These are phyloP conservation scores for Nematolebias whitei DNA, from an alignment of 2,113 vertebrate species.

Conservation along the genomic window DNA sequence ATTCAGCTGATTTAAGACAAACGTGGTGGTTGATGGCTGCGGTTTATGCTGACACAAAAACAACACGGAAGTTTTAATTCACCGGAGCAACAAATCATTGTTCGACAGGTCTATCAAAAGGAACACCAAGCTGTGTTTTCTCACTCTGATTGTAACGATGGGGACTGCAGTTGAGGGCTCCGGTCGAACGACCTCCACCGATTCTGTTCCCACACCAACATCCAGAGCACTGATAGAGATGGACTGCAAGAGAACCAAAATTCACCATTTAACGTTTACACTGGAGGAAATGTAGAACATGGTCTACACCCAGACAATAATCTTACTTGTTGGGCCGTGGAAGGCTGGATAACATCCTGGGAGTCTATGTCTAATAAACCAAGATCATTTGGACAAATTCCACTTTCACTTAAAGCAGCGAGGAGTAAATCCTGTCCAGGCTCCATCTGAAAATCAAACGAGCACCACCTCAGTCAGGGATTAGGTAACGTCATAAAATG, in stretches of 20 bases:
- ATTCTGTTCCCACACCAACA: slow-evolving; percentile 83
- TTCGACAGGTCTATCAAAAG: background rate
- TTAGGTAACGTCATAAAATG: too few relatives aligned
- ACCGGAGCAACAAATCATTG: background rate
- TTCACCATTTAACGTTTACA: background rate
- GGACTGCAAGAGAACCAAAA: slow-evolving; percentile 76
- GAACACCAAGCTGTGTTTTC: slow-evolving; percentile 28
- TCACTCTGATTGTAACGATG: slow-evolving; percentile 90
- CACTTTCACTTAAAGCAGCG: slow-evolving; percentile 97
- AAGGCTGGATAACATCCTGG: slow-evolving; percentile 84
- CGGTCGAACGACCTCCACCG: slow-evolving; percentile 52
- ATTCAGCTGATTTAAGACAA: slow-evolving; percentile 99
- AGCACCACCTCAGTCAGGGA: too few relatives aligned
- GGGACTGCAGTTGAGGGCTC: slow-evolving; percentile 82
- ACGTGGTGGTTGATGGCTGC: slow-evolving; percentile 96
- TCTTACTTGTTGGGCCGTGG: slow-evolving; percentile 88
- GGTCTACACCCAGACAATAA: background rate
- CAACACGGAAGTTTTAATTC: background rate
- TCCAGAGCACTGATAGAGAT: slow-evolving; percentile 89
- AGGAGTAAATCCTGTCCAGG: slow-evolving; percentile 98
- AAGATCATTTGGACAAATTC: slow-evolving; percentile 95
- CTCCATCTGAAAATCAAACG: slow-evolving; percentile 86
- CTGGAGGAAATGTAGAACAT: background rate
- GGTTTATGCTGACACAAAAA: slow-evolving; percentile 80
- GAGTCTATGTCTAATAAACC: slow-evolving; percentile 90